Conservation (phyloP, 2,113 vertebrate genomes). For the Mormoops blainvillei region DNA sequence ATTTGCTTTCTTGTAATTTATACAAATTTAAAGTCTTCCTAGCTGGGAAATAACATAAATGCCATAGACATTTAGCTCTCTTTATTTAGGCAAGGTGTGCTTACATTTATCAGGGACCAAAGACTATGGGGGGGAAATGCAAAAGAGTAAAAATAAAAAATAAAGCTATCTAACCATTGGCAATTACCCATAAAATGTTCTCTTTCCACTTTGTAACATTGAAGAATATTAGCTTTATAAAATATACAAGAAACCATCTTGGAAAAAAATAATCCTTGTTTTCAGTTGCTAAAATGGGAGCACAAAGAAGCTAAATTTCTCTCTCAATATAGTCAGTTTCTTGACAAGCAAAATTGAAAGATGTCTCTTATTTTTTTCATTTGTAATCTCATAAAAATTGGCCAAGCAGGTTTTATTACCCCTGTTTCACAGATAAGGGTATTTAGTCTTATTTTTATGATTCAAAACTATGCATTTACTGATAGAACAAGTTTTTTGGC, state of each 20-base stretch:
- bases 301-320: neutral
- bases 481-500: neutral
- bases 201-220: neutral
- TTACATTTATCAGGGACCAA: neutral
- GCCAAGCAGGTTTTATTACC: neutral
- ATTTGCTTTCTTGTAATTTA: conserved; percentile 31
- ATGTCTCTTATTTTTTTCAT: neutral
- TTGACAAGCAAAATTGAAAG: neutral
- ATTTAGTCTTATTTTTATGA: neutral
- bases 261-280: neutral
- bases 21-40: neutral
- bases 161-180: neutral
- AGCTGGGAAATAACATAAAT: neutral
- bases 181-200: neutral
- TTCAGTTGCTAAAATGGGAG: neutral
- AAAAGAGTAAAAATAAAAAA: neutral
- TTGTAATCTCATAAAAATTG: neutral
- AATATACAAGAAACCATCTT: neutral
- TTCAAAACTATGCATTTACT: neutral
- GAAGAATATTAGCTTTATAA: neutral
- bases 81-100: neutral
- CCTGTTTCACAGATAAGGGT: neutral
- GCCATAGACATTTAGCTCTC: neutral
- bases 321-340: neutral
- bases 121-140: neutral